These are phyloP conservation scores for Tromatobia lineatoria DNA, from an alignment of 2,888 invertebrate species.

Conservation along the genomic window DNA sequence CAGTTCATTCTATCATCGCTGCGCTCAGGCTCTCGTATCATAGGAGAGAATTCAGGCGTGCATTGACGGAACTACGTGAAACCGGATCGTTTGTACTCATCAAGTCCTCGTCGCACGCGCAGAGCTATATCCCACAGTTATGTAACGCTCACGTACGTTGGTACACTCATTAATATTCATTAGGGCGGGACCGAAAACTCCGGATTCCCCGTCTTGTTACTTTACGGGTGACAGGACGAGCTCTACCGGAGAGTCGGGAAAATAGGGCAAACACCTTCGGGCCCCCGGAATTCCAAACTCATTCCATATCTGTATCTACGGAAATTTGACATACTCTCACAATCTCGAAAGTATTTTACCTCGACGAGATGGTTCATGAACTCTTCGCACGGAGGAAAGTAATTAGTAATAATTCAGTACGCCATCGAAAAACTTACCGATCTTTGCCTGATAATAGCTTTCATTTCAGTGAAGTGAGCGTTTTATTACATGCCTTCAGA, in stretches of 20 bases:
- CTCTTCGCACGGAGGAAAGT: not conserved
- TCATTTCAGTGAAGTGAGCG: too few relatives aligned
- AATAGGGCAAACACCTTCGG: conserved; percentile 33
- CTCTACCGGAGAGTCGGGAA: conserved; percentile 7
- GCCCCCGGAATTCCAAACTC: conserved; percentile 7
- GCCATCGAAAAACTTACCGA: too few relatives aligned
- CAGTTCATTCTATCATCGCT: conserved; percentile 13
- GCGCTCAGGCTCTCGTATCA: conserved; percentile 20
- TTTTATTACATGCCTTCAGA: too few relatives aligned
- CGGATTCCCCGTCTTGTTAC: conserved; percentile 60
- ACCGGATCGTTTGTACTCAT: conserved; percentile 71
- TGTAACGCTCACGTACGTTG: conserved; percentile 22
- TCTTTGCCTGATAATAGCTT: too few relatives aligned
- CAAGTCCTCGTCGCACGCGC: conserved; percentile 59
- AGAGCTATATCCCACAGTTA: conserved; percentile 12
- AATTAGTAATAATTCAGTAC: too few relatives aligned
- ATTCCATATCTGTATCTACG: not conserved
- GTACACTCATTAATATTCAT: conserved; percentile 70
- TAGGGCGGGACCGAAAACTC: conserved; percentile 63
- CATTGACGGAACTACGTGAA: conserved; percentile 61
- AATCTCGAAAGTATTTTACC: not conserved
- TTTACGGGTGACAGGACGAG: conserved; percentile 48
- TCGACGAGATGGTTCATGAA: not conserved
- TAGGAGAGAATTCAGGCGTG: conserved; percentile 46
- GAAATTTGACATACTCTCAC: conserved; percentile 16